Evolutionary conservation across 2,888 invertebrate genomes (phyloP).

Genomic region (Axea sp.): DNA sequence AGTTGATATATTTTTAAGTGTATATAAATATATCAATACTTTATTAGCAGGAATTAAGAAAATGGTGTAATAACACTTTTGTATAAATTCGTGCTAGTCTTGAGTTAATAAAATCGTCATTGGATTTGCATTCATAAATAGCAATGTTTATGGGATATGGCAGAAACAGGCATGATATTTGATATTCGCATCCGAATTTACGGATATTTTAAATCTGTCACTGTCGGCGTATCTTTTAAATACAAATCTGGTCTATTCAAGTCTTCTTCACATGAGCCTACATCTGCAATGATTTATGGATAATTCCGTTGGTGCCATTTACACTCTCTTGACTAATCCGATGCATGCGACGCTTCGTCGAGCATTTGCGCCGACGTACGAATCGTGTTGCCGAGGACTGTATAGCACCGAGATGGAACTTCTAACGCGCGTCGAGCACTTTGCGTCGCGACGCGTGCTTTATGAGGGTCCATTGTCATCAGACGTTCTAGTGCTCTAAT

Average conservation of each 20-base stretch:
- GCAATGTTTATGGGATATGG: too few species aligned
- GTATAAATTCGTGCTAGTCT: too few species aligned
- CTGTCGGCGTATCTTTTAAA: slow-evolving; percentile 42
- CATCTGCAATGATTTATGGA: slow-evolving; percentile 69
- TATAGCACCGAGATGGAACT: slow-evolving; percentile 6
- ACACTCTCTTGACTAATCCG: slow-evolving; percentile 70
- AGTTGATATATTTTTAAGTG: too few species aligned
- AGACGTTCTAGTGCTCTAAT: slow-evolving; percentile 65
- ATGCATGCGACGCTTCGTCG: slow-evolving; percentile 63
- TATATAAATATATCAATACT: too few species aligned
- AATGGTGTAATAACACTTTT: too few species aligned
- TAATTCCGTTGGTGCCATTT: slow-evolving; percentile 70
- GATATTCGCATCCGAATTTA: too few species aligned
- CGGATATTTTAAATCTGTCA: too few species aligned
- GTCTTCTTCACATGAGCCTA: slow-evolving; percentile 31
- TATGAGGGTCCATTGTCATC: slow-evolving; percentile 70
- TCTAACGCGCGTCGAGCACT: slow-evolving; percentile 63
- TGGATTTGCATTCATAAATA: too few species aligned
- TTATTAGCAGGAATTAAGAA: too few species aligned
- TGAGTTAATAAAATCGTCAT: too few species aligned
- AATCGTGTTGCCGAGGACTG: slow-evolving; percentile 33
- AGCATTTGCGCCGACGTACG: slow-evolving; percentile 44
- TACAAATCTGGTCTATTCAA: slow-evolving; percentile 34
- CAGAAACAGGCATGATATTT: too few species aligned
- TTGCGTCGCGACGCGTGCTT: slow-evolving; percentile 65